Conservation (phyloP, 1,140 invertebrate species). For the Pteromalus puparum region DNA sequence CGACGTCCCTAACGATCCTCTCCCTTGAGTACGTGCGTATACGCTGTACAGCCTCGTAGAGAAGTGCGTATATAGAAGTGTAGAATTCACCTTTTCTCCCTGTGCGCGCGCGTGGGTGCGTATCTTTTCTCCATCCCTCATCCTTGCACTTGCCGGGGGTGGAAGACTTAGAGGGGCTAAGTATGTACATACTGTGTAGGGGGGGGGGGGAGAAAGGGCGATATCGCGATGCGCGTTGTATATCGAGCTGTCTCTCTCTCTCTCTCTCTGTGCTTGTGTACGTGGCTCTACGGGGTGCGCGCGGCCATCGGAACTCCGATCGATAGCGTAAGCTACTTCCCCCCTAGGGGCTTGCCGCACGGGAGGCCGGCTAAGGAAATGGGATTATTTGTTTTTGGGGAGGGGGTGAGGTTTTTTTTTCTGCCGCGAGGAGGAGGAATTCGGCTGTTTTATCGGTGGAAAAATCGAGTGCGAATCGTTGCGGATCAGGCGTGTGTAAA, state of each 20-base stretch:
- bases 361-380: neutral
- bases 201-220: neutral
- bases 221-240: neutral
- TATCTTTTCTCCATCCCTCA: neutral
- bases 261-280: neutral
- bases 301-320: neutral
- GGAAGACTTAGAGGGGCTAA: neutral
- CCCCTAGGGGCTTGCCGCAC: neutral
- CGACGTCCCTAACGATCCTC: neutral
- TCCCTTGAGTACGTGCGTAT: slow-evolving; percentile 3
- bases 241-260: neutral
- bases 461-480: too few species aligned
- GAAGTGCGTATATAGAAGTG: neutral
- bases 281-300: neutral
- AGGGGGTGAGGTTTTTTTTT: neutral
- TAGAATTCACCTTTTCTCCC: neutral
- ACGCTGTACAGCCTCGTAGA: neutral
- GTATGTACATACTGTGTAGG: neutral
- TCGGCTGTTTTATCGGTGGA: too few species aligned
- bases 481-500: too few species aligned
- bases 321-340: slow-evolving; percentile 3
- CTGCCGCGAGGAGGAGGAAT: too few species aligned
- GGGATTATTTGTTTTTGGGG: neutral
- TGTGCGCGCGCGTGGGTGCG: too few species aligned
- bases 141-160: neutral